These are phyloP conservation scores for Nomada ferruginata DNA, from an alignment of 2,888 invertebrate species.

Conservation along the genomic window DNA sequence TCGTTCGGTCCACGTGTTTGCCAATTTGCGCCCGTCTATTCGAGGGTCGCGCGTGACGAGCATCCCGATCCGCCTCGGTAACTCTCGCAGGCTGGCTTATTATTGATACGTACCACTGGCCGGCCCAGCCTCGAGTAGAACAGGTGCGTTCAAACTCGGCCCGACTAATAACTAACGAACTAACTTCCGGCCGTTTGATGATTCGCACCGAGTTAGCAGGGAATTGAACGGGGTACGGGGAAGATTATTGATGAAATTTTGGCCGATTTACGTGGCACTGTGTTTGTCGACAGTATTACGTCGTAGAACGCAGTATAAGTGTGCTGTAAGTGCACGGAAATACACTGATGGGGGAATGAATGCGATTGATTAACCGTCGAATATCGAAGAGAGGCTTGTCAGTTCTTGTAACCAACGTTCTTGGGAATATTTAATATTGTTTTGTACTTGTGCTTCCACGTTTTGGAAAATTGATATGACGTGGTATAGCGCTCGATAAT, in stretches of 20 bases:
- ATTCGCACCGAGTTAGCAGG: background rate
- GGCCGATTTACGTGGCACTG: background rate
- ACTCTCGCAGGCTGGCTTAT: constrained; percentile 18
- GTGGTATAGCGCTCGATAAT: too few species aligned
- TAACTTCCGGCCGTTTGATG: background rate
- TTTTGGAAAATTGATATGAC: too few species aligned
- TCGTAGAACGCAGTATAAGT: too few species aligned
- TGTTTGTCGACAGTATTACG: too few species aligned
- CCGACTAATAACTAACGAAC: constrained; percentile 4
- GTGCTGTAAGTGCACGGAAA: too few species aligned
- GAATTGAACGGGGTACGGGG: background rate
- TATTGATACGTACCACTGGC: constrained; percentile 41
- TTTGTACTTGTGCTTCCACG: too few species aligned
- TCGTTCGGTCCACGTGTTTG: constrained; percentile 22
- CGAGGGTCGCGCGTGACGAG: constrained; percentile 39
- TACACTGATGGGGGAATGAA: too few species aligned
- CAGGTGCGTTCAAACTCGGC: background rate
- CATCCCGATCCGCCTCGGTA: constrained; percentile 17
- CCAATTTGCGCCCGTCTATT: constrained; percentile 44
- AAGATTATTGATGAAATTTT: background rate
- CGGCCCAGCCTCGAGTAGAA: background rate
- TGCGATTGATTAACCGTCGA: too few species aligned
- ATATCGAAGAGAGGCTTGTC: too few species aligned
- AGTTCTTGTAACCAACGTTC: too few species aligned
- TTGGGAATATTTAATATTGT: too few species aligned